Percentiles rank a stretch among this genome's conserved stretches.
These are phyloP conservation scores for Gortyna flavago DNA, from an alignment of 2,888 invertebrate species.

Conservation along the genomic window DNA sequence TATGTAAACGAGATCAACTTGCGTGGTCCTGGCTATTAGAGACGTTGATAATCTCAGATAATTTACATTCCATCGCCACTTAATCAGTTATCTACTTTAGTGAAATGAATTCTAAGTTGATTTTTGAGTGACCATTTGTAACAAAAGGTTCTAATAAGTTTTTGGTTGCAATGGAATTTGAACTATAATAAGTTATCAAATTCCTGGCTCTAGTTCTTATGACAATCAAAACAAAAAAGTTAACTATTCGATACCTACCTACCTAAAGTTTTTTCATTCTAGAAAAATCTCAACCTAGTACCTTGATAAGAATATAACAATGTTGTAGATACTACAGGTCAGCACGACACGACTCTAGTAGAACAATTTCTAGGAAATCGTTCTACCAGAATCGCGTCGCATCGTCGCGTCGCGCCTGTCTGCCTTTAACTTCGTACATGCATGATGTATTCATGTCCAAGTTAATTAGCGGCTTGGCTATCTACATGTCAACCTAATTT, in stretches of 20 bases:
- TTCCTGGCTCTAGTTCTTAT: not conserved
- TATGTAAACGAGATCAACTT: not conserved
- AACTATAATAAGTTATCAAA: not conserved
- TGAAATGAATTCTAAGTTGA: not conserved
- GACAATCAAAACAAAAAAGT: not conserved
- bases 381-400: not conserved
- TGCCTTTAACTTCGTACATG: not conserved
- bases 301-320: no score
- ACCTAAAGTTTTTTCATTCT: not conserved
- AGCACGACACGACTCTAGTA: not conserved
- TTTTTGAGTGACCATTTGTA: not conserved
- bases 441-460: constrained; percentile 1
- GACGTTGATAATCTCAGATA: not conserved
- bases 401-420: not conserved
- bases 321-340: not conserved
- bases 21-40: not conserved
- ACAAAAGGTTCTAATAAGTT: not conserved
- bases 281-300: not conserved
- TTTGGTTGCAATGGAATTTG: not conserved
- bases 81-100: not conserved
- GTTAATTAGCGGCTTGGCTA: not conserved
- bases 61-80: not conserved
- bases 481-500: constrained; percentile 26
- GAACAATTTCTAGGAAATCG: not conserved
- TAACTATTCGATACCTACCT: not conserved